Evolutionary conservation across 2,797 vertebrate genomes (phyloP).

Genomic region (Passerculus sandwichensis): DNA sequence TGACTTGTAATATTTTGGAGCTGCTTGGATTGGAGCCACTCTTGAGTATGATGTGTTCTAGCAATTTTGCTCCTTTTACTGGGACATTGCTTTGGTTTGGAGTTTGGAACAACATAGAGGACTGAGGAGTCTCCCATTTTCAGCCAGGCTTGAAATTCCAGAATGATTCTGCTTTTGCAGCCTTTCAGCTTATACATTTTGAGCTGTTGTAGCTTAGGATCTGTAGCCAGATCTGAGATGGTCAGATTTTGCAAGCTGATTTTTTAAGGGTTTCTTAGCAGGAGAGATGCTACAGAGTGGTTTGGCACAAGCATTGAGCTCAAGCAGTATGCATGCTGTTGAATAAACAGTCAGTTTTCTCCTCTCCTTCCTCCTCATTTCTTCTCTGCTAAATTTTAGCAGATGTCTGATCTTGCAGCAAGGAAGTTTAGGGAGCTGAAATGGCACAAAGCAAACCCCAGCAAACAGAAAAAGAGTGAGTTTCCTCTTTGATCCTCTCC

Average conservation of each 20-base stretch:
- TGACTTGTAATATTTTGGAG: background rate
- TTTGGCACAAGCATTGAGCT: background rate
- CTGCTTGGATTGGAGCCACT: fast-evolving
- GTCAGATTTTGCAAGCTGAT: background rate
- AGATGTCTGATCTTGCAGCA: background rate
- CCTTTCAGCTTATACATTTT: background rate
- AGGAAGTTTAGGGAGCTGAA: background rate
- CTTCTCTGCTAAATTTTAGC: slow-evolving; percentile 3
- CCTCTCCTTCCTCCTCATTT: background rate
- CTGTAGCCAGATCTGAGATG: background rate
- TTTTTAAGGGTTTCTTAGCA: background rate
- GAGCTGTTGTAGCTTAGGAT: background rate
- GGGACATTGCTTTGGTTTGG: fast-evolving
- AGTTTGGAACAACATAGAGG: background rate
- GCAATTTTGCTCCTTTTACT: background rate
- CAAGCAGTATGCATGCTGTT: background rate
- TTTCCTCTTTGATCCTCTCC: background rate
- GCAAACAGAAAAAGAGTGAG: background rate
- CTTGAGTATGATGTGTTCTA: background rate
- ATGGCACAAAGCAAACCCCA: background rate
- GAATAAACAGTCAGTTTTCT: background rate
- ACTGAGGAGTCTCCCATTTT: background rate
- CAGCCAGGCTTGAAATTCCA: background rate
- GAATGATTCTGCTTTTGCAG: background rate
- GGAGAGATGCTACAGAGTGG: background rate